phyloP scores from a whole-genome alignment of 2,113 vertebrate genomes.

The Siphamia tubifer region DNA sequence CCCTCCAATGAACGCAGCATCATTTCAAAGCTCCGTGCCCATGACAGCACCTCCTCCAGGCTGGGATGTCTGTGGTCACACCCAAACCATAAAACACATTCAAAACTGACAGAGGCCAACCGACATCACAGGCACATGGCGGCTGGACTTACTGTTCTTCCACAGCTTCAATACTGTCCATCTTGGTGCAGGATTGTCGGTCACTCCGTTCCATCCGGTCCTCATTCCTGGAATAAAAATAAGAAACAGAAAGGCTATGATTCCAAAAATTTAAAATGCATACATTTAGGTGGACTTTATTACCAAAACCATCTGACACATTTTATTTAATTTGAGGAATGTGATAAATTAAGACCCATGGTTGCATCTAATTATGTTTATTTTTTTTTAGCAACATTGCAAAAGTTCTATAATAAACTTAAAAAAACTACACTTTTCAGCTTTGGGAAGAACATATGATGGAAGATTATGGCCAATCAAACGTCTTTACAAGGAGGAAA shows the following conservation, averaged over 20 bases:
- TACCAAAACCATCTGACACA: too few relatives aligned
- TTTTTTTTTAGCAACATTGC: too few relatives aligned
- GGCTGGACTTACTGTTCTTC: conserved; percentile 77
- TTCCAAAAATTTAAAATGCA: too few relatives aligned
- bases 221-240: conserved; percentile 71
- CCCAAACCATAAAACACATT: background rate
- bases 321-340: too few relatives aligned
- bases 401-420: too few relatives aligned
- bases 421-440: too few relatives aligned
- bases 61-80: conserved; percentile 80
- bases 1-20: conserved; percentile 95
- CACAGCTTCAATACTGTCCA: conserved; percentile 82
- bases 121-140: background rate
- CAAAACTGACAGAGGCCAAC: background rate
- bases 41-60: conserved; percentile 91
- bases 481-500: too few relatives aligned
- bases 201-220: conserved; percentile 77
- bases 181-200: conserved; percentile 79
- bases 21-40: conserved; percentile 97
- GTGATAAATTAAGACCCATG: too few relatives aligned
- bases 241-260: background rate
- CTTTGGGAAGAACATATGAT: too few relatives aligned
- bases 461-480: too few relatives aligned
- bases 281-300: accelerated
- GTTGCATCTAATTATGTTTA: too few relatives aligned